These are phyloP conservation scores for Globia sparganii DNA, from an alignment of 2,888 invertebrate genomes.

Conservation along the genomic window DNA sequence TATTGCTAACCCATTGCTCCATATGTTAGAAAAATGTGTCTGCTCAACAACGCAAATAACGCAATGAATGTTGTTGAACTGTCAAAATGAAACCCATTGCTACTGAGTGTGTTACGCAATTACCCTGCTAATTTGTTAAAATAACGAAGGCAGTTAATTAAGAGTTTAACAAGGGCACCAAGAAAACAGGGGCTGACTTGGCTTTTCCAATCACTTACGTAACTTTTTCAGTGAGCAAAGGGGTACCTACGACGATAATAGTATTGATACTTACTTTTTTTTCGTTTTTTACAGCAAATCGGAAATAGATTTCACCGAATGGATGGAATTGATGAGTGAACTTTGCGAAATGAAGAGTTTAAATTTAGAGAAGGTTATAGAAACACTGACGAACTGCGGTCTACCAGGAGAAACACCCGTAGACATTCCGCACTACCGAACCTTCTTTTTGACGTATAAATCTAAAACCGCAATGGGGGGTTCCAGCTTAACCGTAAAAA, in stretches of 20 bases:
- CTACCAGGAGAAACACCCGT: slow-evolving; percentile 78
- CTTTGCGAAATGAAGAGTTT: slow-evolving; percentile 73
- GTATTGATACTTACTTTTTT: background rate
- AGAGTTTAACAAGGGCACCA: background rate
- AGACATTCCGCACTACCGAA: slow-evolving; percentile 77
- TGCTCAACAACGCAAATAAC: too few species aligned
- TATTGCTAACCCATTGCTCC: too few species aligned
- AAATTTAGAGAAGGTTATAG: slow-evolving; percentile 71
- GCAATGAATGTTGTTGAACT: too few species aligned
- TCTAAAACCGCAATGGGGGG: slow-evolving; percentile 62
- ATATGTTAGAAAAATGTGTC: too few species aligned
- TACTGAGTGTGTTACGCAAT: too few species aligned
- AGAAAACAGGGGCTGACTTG: background rate
- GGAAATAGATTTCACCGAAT: slow-evolving; percentile 79
- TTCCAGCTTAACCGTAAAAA: background rate
- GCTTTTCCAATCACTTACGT: background rate
- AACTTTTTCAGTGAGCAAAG: background rate
- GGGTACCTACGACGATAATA: background rate
- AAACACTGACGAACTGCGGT: slow-evolving; percentile 80
- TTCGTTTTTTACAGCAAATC: slow-evolving; percentile 79
- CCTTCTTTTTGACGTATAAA: slow-evolving; percentile 78
- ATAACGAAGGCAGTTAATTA: slow-evolving; percentile 21
- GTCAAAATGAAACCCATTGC: too few species aligned
- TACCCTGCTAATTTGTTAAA: too few species aligned
- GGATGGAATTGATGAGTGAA: slow-evolving; percentile 76